These are phyloP conservation scores for Thalassophryne amazonica DNA, from an alignment of 2,797 vertebrate species.

Conservation along the genomic window DNA sequence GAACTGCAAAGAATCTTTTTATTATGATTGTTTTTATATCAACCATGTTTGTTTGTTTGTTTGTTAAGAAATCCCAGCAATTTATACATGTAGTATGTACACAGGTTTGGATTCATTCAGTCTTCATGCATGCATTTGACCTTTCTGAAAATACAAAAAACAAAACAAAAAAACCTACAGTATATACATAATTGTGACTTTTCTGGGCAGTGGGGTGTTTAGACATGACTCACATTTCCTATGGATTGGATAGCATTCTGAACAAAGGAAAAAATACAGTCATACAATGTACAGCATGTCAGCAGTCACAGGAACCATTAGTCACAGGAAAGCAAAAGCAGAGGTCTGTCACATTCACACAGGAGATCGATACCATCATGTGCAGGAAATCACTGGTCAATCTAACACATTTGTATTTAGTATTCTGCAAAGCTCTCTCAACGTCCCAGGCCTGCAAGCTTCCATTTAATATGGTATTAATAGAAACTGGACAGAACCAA, in stretches of 20 bases:
- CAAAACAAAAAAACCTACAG: too few species aligned
- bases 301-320: background rate
- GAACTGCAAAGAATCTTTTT: constrained; percentile 61
- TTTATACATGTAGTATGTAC: constrained; percentile 82
- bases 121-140: constrained; percentile 78
- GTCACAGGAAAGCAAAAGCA: too few species aligned
- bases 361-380: too few species aligned
- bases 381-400: too few species aligned
- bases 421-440: too few species aligned
- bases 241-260: constrained; percentile 6
- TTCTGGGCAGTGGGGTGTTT: constrained; percentile 56
- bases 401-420: too few species aligned
- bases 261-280: background rate
- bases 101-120: constrained; percentile 54
- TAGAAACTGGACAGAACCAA: too few species aligned
- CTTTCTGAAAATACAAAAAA: constrained; percentile 52
- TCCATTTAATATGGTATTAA: too few species aligned
- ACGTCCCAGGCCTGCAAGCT: too few species aligned
- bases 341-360: too few species aligned
- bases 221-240: constrained; percentile 29
- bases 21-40: constrained; percentile 32
- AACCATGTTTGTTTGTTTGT: constrained; percentile 19
- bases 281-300: background rate
- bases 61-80: constrained; percentile 81
- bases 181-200: constrained; percentile 44